Conservation (phyloP, 1,140 invertebrate species). For the Trachymyrmex cornetzi region DNA sequence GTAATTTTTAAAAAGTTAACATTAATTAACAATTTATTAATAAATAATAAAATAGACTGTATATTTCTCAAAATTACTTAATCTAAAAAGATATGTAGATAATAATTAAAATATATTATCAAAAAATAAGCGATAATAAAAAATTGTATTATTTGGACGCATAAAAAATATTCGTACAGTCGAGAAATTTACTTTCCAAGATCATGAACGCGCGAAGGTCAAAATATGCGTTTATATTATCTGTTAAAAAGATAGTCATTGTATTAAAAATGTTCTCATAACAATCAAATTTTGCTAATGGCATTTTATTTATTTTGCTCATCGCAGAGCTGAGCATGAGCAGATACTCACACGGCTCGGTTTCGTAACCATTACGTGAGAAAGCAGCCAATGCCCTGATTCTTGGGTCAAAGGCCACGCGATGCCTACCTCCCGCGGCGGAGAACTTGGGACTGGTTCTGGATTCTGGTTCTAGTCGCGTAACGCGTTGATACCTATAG, state of each 20-base stretch:
- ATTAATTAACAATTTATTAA: no score
- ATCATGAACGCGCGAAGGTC: no score
- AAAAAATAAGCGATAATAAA: no score
- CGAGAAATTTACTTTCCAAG: no score
- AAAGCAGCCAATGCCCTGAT: conserved; percentile 84
- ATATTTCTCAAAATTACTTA: no score
- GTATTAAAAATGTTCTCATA: neutral
- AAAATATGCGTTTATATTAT: neutral
- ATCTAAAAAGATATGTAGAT: no score
- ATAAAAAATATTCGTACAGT: no score
- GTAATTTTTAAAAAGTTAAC: no score
- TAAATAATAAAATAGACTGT: no score
- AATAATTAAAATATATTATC: no score
- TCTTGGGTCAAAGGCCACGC: conserved; percentile 83
- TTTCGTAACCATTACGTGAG: conserved; percentile 85
- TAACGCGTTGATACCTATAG: conserved; percentile 35
- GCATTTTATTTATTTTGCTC: conserved; percentile 18
- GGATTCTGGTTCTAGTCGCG: conserved; percentile 79
- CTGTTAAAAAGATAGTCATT: neutral
- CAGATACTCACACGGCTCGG: conserved; percentile 42
- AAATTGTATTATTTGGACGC: no score
- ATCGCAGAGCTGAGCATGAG: conserved; percentile 63
- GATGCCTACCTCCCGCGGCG: conserved; percentile 82
- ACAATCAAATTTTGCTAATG: neutral
- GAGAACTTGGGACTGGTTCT: conserved; percentile 82